These are phyloP conservation scores for Orthosia incerta DNA, from an alignment of 2,888 invertebrate species.

Conservation along the genomic window DNA sequence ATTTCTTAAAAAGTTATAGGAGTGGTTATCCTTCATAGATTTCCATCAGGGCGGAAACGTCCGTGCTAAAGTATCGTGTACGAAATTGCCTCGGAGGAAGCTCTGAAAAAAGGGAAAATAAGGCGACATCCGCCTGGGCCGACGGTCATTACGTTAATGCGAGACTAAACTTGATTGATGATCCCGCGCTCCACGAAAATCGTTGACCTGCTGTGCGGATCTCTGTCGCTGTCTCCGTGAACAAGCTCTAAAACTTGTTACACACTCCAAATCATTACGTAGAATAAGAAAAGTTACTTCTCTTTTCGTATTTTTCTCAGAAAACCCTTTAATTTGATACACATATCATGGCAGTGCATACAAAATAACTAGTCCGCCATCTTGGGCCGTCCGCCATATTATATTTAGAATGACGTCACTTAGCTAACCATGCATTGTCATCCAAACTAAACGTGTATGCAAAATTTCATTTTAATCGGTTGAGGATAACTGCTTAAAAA, in stretches of 20 bases:
- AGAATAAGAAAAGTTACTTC: conserved; percentile 11
- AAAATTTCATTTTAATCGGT: too few species aligned
- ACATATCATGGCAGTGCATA: too few species aligned
- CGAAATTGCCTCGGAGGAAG: conserved; percentile 84
- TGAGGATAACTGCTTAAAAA: too few species aligned
- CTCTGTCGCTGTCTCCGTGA: conserved; percentile 66
- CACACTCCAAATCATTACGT: conserved; percentile 40
- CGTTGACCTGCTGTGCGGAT: conserved; percentile 73
- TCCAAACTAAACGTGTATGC: too few species aligned
- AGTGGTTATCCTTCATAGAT: conserved; percentile 85
- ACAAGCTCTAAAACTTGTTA: conserved; percentile 62
- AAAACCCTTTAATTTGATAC: too few species aligned
- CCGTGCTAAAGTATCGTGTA: conserved; percentile 85
- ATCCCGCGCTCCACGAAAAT: conserved; percentile 75
- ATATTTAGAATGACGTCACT: too few species aligned
- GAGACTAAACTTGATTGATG: conserved; percentile 91
- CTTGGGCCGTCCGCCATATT: too few species aligned
- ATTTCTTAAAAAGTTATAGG: conserved; percentile 67
- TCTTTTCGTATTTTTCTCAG: background rate
- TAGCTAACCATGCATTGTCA: too few species aligned
- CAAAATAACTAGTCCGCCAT: too few species aligned
- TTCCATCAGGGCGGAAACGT: conserved; percentile 87
- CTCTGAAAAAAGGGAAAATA: conserved; percentile 86
- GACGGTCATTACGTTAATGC: conserved; percentile 90
- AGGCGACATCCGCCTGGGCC: conserved; percentile 88